Evolutionary conservation across 2,797 vertebrate species (phyloP).

Genomic region (Chaenodraco wilsoni): DNA sequence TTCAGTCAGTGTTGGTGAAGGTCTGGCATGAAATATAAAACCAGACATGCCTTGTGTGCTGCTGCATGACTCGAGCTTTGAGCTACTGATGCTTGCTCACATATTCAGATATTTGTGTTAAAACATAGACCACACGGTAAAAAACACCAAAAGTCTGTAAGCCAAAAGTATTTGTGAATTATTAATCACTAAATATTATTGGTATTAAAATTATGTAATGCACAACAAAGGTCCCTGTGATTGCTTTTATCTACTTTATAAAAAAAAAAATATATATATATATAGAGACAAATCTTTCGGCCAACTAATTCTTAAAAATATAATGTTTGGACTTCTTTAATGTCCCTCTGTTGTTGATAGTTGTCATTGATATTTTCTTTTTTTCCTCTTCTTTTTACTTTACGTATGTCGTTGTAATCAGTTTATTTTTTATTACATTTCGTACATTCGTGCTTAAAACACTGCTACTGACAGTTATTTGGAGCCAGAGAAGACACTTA

Average conservation of each 20-base stretch:
- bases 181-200: neutral
- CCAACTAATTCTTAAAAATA: too few relatives aligned
- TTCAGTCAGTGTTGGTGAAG: conserved; percentile 17
- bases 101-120: neutral
- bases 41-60: conserved; percentile 30
- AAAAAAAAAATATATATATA: too few relatives aligned
- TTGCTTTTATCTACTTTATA: neutral
- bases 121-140: neutral
- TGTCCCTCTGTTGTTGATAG: too few relatives aligned
- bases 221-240: neutral
- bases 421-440: too few relatives aligned
- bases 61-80: conserved; percentile 11
- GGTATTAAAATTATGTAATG: neutral
- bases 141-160: neutral
- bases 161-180: neutral
- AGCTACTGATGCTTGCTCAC: conserved; percentile 11
- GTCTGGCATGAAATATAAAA: conserved; percentile 31
- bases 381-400: too few relatives aligned
- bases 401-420: too few relatives aligned
- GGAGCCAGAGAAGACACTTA: conserved; percentile 14
- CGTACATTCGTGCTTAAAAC: too few relatives aligned
- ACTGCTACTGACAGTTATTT: neutral
- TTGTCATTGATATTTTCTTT: too few relatives aligned
- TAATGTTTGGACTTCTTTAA: too few relatives aligned
- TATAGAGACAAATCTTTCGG: too few relatives aligned